Evolutionary conservation across 2,888 invertebrate species (phyloP), one percentile per base, ranked within the genome.

Genomic region (Eupithecia inturbata): DNA sequence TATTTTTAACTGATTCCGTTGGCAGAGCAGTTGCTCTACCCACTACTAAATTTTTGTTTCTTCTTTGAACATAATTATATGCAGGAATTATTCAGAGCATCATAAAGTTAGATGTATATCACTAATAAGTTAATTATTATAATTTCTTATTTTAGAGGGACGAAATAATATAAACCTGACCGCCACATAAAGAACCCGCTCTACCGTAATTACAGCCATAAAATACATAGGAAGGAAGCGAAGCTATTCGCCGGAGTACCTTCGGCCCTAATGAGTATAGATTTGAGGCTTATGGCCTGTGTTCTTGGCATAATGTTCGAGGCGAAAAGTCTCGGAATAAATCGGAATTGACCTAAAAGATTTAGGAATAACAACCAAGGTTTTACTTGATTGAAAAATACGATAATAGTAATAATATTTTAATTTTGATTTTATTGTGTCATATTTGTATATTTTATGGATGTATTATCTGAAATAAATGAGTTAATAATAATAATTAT

Each of bases 261-360:
- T 53, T 53, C 74, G 78, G 75, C 76, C 77, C 79, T 80, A 81
- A 81, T 80, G 77, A 72, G 76, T 71, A 78, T 73, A 77, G 72
- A 77, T 78, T 75, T 76, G 74, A 66, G 64, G 53, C 71, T 75
- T 67, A 75, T 74, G 60, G 64, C 66, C 28, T 70, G 28, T 49
- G 75, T 73, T 75, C 70, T 66, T 66, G 66, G 66, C 39, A 66
- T 66, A 39, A 41, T 66, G 39, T 66, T 39, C 63, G 33, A 39
- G 66, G 66, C 66, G 22, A 66, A 66, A 57, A 66, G 41, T 66
- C 66, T 66, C 39, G 66, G 66, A 41, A 39, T 66, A 66, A 66
- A 66, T 66, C 39, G 64, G 39, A 66, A 66, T 39, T 66, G n/a
- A 16, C 36, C 39, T 39, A 36, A 39, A 22, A 39, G 66, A 66